These are phyloP conservation scores for Agrochola lychnidis DNA, from an alignment of 2,888 invertebrate genomes.

Conservation along the genomic window DNA sequence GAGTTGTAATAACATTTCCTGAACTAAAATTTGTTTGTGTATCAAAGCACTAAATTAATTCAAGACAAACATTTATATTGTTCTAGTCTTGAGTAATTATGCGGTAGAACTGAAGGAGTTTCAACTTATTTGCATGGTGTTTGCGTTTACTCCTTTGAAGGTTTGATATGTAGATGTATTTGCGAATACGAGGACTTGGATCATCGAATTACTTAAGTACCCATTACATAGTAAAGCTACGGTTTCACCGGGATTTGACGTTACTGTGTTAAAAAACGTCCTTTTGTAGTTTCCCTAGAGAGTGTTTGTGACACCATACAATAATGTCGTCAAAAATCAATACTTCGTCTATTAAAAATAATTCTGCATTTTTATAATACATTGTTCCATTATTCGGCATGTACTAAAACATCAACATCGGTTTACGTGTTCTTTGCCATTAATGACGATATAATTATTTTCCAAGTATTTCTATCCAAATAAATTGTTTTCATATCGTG, in stretches of 20 bases:
- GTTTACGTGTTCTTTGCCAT: neutral
- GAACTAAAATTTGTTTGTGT: constrained; percentile 37
- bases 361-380: neutral
- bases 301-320: neutral
- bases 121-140: constrained; percentile 35
- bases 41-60: constrained; percentile 40
- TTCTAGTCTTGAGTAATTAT: constrained; percentile 39
- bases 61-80: constrained; percentile 30
- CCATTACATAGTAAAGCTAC: neutral
- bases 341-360: no score
- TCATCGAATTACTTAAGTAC: constrained; percentile 2
- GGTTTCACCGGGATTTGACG: neutral
- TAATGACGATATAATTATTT: neutral
- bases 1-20: constrained; percentile 33
- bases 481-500: neutral
- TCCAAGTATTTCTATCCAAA: neutral
- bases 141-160: constrained; percentile 22
- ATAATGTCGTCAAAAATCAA: neutral
- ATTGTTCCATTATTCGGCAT: no score
- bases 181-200: constrained; percentile 4
- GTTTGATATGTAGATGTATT: constrained; percentile 17
- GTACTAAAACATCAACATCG: neutral
- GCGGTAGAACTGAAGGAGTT: constrained; percentile 23
- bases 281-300: neutral
- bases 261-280: neutral